These are phyloP conservation scores for Pachycephala philippinensis DNA, from an alignment of 2,113 vertebrate genomes.

Conservation along the genomic window DNA sequence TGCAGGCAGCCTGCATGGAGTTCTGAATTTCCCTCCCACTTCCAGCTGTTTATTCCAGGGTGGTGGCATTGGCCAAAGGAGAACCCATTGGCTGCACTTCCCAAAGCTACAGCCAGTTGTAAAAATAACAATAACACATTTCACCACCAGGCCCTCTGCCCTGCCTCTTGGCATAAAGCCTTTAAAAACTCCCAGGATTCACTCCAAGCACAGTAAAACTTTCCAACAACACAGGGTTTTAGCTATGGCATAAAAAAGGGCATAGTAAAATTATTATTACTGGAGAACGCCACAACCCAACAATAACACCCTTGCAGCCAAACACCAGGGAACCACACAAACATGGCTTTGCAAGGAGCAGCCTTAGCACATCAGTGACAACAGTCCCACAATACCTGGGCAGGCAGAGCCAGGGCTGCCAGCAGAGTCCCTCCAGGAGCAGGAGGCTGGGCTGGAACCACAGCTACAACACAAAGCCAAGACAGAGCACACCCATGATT, in stretches of 20 bases:
- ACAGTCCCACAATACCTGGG: rapidly evolving
- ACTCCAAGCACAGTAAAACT: neutral
- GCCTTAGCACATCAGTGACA: rapidly evolving
- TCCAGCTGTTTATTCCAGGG: neutral
- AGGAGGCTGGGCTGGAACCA: rapidly evolving
- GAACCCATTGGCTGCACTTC: neutral
- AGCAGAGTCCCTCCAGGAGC: neutral
- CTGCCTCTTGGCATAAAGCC: neutral
- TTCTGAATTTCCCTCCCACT: neutral
- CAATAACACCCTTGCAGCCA: rapidly evolving
- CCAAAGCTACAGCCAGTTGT: neutral
- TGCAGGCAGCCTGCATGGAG: neutral
- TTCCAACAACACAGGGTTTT: rapidly evolving
- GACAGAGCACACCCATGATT: rapidly evolving
- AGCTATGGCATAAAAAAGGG: rapidly evolving
- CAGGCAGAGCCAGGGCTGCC: rapidly evolving
- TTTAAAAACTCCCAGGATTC: neutral
- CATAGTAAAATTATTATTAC: rapidly evolving
- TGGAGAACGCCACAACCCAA: neutral
- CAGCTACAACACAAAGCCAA: rapidly evolving
- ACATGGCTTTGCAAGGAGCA: rapidly evolving
- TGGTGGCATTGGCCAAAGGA: neutral
- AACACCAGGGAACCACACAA: neutral
- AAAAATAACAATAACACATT: neutral
- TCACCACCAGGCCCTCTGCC: neutral